Evolutionary conservation across 2,113 vertebrate species (phyloP).

Genomic region (Gymnobelideus leadbeateri): DNA sequence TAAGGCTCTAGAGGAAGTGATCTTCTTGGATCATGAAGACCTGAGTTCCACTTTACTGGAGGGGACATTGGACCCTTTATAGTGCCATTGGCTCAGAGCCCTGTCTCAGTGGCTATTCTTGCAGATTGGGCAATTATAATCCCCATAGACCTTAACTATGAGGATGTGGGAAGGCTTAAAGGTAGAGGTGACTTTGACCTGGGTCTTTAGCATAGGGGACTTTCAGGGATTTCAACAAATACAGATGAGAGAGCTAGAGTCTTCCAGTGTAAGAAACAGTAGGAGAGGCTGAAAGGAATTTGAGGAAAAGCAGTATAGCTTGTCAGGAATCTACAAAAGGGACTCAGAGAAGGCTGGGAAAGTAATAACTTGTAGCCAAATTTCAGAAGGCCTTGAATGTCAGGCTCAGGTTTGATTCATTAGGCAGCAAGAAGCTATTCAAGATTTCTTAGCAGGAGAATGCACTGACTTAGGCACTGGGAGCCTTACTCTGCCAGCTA

Average conservation of each 20-base stretch:
- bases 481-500: neutral
- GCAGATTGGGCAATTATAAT: no score
- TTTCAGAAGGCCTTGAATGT: neutral
- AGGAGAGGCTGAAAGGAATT: neutral
- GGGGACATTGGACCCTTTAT: no score
- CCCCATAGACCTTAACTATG: neutral
- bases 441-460: neutral
- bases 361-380: no score
- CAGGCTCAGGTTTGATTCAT: neutral
- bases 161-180: neutral
- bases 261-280: no score
- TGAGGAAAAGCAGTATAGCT: neutral
- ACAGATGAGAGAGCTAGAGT: neutral
- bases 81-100: no score
- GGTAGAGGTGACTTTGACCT: neutral
- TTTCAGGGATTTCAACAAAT: neutral
- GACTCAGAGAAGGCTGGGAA: no score
- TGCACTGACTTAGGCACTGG: neutral
- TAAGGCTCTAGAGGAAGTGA: no score
- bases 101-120: no score
- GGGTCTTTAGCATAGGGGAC: neutral
- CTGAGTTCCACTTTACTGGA: no score
- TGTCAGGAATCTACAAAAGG: no score
- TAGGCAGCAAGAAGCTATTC: neutral
- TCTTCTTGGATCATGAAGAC: no score